These are phyloP conservation scores for Mesochorus sp. DNA, from an alignment of 2,888 invertebrate species.

Conservation along the genomic window DNA sequence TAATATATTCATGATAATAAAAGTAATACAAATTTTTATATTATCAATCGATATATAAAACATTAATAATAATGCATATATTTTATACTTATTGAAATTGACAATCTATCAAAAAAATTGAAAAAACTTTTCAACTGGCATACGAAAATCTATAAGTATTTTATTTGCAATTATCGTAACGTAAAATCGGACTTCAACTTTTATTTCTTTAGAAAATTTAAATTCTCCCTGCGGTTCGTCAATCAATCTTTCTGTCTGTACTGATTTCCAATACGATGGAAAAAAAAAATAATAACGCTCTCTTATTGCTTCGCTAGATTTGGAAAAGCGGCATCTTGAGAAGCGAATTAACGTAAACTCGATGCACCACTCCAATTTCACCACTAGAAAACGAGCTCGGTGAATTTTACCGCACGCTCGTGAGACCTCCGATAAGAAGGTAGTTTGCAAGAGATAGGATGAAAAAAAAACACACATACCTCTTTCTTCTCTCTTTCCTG, in stretches of 20 bases:
- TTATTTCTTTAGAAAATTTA: not conserved
- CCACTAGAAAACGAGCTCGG: not conserved
- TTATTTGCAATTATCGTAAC: no score
- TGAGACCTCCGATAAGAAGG: constrained; percentile 52
- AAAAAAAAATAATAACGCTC: not conserved
- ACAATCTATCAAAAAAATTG: no score
- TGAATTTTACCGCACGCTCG: constrained; percentile 42
- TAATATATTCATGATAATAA: no score
- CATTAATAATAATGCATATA: no score
- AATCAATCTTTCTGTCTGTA: no score
- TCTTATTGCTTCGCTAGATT: not conserved
- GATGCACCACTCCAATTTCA: constrained; percentile 9
- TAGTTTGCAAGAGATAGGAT: constrained; percentile 36
- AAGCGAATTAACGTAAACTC: constrained; percentile 58
- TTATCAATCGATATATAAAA: no score
- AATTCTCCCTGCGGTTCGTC: not conserved
- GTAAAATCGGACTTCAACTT: no score
- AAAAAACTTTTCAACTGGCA: no score
- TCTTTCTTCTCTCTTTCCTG: not conserved
- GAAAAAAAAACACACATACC: constrained; percentile 34
- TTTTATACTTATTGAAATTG: no score
- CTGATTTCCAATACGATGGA: not conserved
- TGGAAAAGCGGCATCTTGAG: constrained; percentile 14
- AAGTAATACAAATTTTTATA: no score
- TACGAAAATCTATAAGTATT: no score